Evolutionary conservation across 2,113 vertebrate genomes (phyloP).

Genomic region (Mandrillus leucophaeus): DNA sequence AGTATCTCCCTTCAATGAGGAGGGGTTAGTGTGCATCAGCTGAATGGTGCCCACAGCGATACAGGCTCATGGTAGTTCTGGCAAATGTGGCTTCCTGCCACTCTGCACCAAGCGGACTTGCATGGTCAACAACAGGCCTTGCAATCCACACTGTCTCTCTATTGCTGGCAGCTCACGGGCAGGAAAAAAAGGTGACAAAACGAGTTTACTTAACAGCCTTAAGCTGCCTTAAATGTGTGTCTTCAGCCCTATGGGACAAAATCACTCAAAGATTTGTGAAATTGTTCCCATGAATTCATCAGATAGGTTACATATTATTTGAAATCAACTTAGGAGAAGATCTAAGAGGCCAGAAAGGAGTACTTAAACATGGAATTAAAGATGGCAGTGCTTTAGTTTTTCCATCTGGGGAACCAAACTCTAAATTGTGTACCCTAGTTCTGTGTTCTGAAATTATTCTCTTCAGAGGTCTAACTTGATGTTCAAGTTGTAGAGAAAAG

Average conservation of each 20-base stretch:
- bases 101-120: slow-evolving; percentile 83
- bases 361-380: slow-evolving; percentile 75
- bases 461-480: slow-evolving; percentile 43
- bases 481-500: slow-evolving; percentile 3
- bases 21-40: background rate
- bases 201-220: slow-evolving; percentile 73
- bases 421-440: background rate
- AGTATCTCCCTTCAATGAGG: background rate
- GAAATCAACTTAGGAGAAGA: slow-evolving; percentile 82
- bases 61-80: slow-evolving; percentile 65
- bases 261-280: slow-evolving; percentile 68
- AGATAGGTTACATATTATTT: slow-evolving; percentile 84
- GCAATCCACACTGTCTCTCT: slow-evolving; percentile 79
- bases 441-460: background rate
- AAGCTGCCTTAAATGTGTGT: slow-evolving; percentile 77
- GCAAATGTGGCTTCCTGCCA: slow-evolving; percentile 85
- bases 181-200: slow-evolving; percentile 60
- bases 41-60: slow-evolving; percentile 68
- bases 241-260: slow-evolving; percentile 41
- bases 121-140: slow-evolving; percentile 83
- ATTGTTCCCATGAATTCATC: slow-evolving; percentile 55
- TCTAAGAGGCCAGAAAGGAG: slow-evolving; percentile 79
- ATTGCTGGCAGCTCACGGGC: slow-evolving; percentile 65
- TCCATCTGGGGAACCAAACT: slow-evolving; percentile 76
- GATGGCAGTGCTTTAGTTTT: slow-evolving; percentile 88